Conservation (phyloP, 1,140 invertebrate species). For the Drosophila pachea region DNA sequence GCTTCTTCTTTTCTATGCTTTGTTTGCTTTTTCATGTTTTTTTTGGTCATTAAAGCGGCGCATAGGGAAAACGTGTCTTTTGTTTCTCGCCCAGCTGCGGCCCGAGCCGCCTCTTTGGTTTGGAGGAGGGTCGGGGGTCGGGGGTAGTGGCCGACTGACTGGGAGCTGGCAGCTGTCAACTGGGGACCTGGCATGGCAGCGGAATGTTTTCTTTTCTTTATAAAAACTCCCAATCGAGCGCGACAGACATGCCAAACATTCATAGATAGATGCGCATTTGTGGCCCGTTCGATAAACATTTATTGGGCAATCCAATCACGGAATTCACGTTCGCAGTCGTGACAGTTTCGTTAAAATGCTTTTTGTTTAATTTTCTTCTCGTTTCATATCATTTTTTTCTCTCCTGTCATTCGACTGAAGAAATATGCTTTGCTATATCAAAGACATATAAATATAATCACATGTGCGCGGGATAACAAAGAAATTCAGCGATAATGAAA, state of each 20-base stretch:
- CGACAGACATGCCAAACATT: conserved; percentile 61
- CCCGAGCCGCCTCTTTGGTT: conserved; percentile 6
- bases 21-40: conserved; percentile 12
- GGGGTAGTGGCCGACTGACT: not conserved
- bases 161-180: conserved; percentile 2
- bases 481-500: conserved; percentile 30
- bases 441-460: conserved; percentile 51
- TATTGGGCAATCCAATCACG: conserved; percentile 77
- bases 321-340: conserved; percentile 69
- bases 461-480: conserved; percentile 36
- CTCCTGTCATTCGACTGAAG: conserved; percentile 28
- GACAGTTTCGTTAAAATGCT: conserved; percentile 73
- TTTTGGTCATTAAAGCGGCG: conserved; percentile 56
- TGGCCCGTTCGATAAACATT: conserved; percentile 71
- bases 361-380: conserved; percentile 59
- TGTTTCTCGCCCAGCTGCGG: conserved; percentile 57
- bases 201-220: conserved; percentile 53
- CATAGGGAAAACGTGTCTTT: conserved; percentile 65
- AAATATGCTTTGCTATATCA: conserved; percentile 57
- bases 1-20: not conserved
- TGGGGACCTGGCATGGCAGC: conserved; percentile 16
- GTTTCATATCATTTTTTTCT: conserved; percentile 27
- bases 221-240: conserved; percentile 51
- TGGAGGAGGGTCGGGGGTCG: too few relatives aligned
- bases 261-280: conserved; percentile 64